Evolutionary conservation across 2,113 vertebrate genomes (phyloP), one percentile per base, ranked within the genome.

Genomic region (Campylorhamphus procurvoides): DNA sequence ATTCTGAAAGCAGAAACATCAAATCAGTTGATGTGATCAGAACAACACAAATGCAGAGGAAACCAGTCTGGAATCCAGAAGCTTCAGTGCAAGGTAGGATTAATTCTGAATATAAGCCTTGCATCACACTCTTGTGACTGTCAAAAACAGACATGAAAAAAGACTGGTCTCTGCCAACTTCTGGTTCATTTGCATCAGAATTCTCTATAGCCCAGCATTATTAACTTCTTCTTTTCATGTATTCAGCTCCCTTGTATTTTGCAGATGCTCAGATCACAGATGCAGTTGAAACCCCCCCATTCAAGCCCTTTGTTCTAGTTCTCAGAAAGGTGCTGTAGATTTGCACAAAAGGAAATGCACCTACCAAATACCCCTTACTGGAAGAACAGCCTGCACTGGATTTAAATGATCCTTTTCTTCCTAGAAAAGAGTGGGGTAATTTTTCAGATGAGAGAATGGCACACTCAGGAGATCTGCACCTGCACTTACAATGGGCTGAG

Each of bases 151-250:
- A 90, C 76, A 58, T 76, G 25, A 81, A 87, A 42, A 89, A 81
- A 75, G 90, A 50, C 67, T 55, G 46, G 60, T 39, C 75, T 92
- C 71, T 94, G 93, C 89, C 90, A 90, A 19, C 59, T 85, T 47
- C 74, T 82, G 87, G 28, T 31, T 87, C 74, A 94, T 95, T 94
- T 91, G 88, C 93, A 95, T 92, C 55, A 93, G 82, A 91, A 93
- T 92, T 68, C 87, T 89, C 75, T 64, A 22, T 10, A 71, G 37
- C 68, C 87, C 31, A 71, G 83, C 68, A 67, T 82, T 95, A 96
- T 95, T 96, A 94, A 94, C 78, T 93, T 81, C 84, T 86, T 72
- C 86, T 91, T 96, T 91, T 95, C 79, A 90, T 90, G 83, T 50
- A 76, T 95, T 95, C 84, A 94, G 1, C 37, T 93, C 81, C 74